phyloP scores from a whole-genome alignment of 2,888 invertebrate species.

The Morpho helenor region DNA sequence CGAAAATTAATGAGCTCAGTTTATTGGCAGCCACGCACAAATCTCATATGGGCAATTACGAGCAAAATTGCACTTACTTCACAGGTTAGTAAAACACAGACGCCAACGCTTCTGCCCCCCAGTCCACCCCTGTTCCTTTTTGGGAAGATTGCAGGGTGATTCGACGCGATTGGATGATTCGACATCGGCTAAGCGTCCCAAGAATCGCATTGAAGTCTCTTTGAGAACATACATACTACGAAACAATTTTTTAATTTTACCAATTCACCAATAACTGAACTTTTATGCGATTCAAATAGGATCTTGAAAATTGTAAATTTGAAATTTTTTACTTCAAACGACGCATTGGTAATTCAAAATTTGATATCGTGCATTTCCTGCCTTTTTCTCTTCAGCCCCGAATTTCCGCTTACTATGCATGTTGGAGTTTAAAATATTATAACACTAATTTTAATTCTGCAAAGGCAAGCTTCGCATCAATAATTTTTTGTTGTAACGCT shows the following conservation, averaged over 20 bases:
- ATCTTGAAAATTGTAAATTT: constrained; percentile 23
- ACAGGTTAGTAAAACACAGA: constrained; percentile 77
- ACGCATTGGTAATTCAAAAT: constrained; percentile 48
- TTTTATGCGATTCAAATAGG: constrained; percentile 61
- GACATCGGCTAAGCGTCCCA: constrained; percentile 50
- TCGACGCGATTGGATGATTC: constrained; percentile 59
- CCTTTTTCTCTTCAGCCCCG: constrained; percentile 54
- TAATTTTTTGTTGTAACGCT: constrained; percentile 40
- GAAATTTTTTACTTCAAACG: constrained; percentile 9
- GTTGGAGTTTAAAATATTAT: constrained; percentile 34
- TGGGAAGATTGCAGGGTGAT: constrained; percentile 77
- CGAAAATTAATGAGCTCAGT: constrained; percentile 80
- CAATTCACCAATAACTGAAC: constrained; percentile 35
- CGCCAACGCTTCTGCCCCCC: constrained; percentile 74
- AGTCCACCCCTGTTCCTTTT: constrained; percentile 76
- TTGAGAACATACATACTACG: constrained; percentile 21
- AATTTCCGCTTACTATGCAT: constrained; percentile 63
- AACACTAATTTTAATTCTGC: constrained; percentile 34
- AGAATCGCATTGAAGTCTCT: constrained; percentile 63
- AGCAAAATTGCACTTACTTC: constrained; percentile 80
- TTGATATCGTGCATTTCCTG: constrained; percentile 63
- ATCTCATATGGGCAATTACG: constrained; percentile 79
- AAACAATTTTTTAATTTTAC: constrained; percentile 16
- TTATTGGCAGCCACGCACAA: constrained; percentile 80
- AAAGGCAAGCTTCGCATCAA: constrained; percentile 58